A percentile compares a stretch with the other conserved stretches of the same genome.
Evolutionary conservation across 2,113 vertebrate species (phyloP).

Genomic region (Brachyhypopomus gauderio): DNA sequence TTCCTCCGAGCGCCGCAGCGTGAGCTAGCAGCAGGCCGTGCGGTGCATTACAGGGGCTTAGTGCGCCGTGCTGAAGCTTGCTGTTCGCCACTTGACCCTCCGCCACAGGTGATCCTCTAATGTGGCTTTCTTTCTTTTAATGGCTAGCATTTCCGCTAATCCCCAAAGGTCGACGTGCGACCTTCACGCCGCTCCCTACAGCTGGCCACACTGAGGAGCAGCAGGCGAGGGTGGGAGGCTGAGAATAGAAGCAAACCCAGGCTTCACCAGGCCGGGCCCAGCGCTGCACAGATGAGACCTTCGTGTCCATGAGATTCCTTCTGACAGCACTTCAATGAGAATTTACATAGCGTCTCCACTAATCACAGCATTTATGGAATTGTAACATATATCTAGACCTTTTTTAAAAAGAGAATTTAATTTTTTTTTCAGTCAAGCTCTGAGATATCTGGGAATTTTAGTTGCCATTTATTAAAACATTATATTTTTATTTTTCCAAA

Average conservation of each 20-base stretch:
- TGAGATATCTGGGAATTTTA: no score
- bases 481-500: no score
- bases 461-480: no score
- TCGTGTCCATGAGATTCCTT: neutral
- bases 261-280: neutral
- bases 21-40: neutral
- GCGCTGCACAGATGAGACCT: neutral
- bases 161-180: constrained; percentile 14
- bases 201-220: neutral
- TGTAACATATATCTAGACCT: no score
- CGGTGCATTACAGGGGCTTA: constrained; percentile 33
- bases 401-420: no score
- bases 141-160: constrained; percentile 33
- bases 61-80: neutral
- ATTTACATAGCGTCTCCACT: neutral
- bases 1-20: constrained; percentile 5
- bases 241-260: neutral
- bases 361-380: no score
- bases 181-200: constrained; percentile 12
- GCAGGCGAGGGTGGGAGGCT: constrained; percentile 4
- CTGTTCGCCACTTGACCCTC: constrained; percentile 28
- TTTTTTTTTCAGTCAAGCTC: no score
- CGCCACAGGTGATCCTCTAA: constrained; percentile 39
- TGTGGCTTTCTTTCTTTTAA: constrained; percentile 18
- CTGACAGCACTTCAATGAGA: neutral